Conservation (phyloP, 1,140 invertebrate genomes). For the Dreissena polymorpha region DNA sequence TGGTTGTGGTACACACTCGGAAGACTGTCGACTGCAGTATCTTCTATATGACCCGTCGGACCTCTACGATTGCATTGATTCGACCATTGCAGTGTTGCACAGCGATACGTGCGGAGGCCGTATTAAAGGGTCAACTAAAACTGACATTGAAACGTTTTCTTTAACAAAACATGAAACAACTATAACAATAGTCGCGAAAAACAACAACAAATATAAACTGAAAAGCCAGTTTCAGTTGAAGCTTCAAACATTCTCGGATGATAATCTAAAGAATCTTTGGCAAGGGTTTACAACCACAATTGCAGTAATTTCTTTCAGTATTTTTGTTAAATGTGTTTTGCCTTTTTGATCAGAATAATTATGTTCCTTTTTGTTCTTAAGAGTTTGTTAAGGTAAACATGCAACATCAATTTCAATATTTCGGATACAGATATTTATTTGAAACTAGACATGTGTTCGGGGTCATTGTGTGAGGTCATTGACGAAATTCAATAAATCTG, state of each 20-base stretch:
- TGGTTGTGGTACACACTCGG: slow-evolving; percentile 3
- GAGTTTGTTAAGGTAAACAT: background rate
- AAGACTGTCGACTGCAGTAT: background rate
- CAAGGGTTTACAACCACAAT: background rate
- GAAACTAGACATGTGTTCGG: background rate
- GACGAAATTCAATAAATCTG: too few relatives aligned
- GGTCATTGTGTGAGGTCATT: too few relatives aligned
- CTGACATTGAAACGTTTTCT: background rate
- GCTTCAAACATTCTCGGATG: background rate
- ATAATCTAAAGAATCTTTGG: slow-evolving; percentile 15
- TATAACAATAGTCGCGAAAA: slow-evolving; percentile 27
- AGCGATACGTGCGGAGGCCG: slow-evolving; percentile 27
- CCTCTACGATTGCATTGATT: slow-evolving; percentile 15
- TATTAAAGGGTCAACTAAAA: slow-evolving; percentile 1
- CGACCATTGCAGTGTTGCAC: slow-evolving; percentile 19
- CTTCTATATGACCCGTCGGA: slow-evolving; percentile 11
- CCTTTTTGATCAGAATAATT: background rate
- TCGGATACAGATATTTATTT: background rate
- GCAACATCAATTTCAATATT: background rate
- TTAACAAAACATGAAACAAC: background rate
- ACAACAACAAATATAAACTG: slow-evolving; percentile 23
- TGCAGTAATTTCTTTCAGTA: background rate
- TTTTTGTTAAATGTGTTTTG: background rate
- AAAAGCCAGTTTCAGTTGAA: background rate
- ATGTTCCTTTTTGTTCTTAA: background rate